Evolutionary conservation across 2,797 vertebrate genomes (phyloP), one percentile per base, ranked within the genome.

Genomic region (Hoplostethus mediterraneus): DNA sequence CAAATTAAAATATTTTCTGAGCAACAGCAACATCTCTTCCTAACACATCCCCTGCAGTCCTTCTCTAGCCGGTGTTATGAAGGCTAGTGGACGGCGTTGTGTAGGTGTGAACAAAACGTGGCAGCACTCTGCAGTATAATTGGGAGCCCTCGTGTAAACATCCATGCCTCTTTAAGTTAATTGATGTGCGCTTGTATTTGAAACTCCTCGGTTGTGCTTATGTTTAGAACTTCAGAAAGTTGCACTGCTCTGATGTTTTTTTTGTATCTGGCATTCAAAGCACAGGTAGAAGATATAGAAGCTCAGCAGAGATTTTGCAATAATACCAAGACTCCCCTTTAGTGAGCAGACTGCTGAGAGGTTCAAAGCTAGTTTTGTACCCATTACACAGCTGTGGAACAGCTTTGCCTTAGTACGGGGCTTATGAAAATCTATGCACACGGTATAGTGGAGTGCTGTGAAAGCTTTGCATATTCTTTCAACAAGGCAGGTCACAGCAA

Each of bases 101-200:
- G 82, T 80, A 77, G 70, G 74, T 66, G 70, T 65, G 52, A 54
- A 64, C 56, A 65, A 63, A 40, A 17, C 52, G 44, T 73, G 64
- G 80, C 52, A 78, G 70, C 61, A 65, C 68, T 56, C 49, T 30
- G 53, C 14, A 61, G 40, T 11, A 84, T 86, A 88, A 84, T 80
- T 83, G 74, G 67, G 51, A 68, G 65, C 30, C 36, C 2, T 13
- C 40, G 60, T 38, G 68, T 63, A 81, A 83, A 86, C 74, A 83
- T 72, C 36, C 52, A 57, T 62, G 45, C 66, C 30, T 40, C 69
- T 56, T 38, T 28, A 45, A 65, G 56, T 52, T 59, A 80, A 67
- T 74, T 67, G 63, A 56, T 40, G 16, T 54, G 31, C 55, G 0
- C 38, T 9, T 28, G 11, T 28, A 16, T 63, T 14, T 36, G 49